Percentiles rank a stretch among this genome's conserved stretches.
These are phyloP conservation scores for Anadara kagoshimensis DNA, from an alignment of 1,140 invertebrate genomes.

Conservation along the genomic window DNA sequence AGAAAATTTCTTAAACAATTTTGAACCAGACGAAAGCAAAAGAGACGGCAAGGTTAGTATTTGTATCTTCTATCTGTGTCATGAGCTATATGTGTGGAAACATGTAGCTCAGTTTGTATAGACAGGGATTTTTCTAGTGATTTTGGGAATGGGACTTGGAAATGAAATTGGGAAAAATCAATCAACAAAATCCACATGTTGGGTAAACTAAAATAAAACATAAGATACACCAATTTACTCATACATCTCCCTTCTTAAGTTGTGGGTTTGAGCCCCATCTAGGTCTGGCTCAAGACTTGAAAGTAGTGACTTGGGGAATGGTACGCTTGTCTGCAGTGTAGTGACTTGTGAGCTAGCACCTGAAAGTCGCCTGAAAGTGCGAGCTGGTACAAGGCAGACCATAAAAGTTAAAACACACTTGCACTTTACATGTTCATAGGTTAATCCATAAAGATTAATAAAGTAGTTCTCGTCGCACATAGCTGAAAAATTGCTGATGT, in stretches of 20 bases:
- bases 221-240: background rate
- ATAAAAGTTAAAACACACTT: too few species aligned
- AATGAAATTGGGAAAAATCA: background rate
- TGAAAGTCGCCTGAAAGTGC: too few species aligned
- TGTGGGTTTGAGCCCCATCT: too few species aligned
- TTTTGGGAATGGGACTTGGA: background rate
- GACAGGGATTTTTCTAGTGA: background rate
- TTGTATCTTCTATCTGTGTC: background rate
- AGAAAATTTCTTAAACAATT: conserved; percentile 88
- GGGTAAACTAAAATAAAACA: background rate
- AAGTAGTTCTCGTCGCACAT: too few species aligned
- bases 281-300: too few species aligned
- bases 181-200: background rate
- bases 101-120: background rate
- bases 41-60: conserved; percentile 86
- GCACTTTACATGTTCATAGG: too few species aligned
- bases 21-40: conserved; percentile 84
- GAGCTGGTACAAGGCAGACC: too few species aligned
- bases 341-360: too few species aligned
- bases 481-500: too few species aligned
- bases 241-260: background rate
- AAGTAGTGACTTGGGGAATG: too few species aligned
- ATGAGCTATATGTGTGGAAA: background rate
- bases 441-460: too few species aligned
- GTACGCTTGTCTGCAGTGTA: too few species aligned